phyloP scores from a whole-genome alignment of 2,113 vertebrate genomes.

The Tenebrosternarchus preto region DNA sequence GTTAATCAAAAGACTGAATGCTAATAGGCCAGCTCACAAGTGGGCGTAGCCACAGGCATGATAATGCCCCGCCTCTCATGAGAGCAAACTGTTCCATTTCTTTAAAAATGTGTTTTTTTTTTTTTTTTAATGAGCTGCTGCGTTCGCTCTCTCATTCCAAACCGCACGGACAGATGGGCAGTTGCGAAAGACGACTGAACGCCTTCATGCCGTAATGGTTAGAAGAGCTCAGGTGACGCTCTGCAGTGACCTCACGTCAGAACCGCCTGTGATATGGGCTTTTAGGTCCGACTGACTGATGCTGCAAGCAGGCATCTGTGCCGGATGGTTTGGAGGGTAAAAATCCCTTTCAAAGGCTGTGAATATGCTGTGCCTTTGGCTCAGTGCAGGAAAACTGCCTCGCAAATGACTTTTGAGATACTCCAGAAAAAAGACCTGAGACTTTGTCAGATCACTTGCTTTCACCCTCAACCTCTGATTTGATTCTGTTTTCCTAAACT shows the following conservation, averaged over 20 bases:
- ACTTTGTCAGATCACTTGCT: background rate
- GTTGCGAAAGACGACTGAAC: background rate
- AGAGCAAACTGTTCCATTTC: too few relatives aligned
- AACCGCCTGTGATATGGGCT: conserved; percentile 4
- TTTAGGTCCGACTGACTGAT: background rate
- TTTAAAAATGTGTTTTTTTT: too few relatives aligned
- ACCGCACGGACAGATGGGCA: too few relatives aligned
- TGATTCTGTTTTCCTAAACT: background rate
- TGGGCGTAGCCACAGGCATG: too few relatives aligned
- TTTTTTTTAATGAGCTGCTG: too few relatives aligned
- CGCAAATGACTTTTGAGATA: background rate
- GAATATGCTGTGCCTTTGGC: background rate
- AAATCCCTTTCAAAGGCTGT: conserved; percentile 6
- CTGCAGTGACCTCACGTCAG: background rate
- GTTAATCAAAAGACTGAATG: too few relatives aligned
- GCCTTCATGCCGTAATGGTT: background rate
- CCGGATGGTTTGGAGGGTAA: conserved; percentile 24
- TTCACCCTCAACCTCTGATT: background rate
- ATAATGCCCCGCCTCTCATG: too few relatives aligned
- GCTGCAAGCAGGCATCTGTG: background rate
- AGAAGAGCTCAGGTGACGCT: conserved; percentile 36
- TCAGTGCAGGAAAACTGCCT: background rate
- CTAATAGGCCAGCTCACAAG: too few relatives aligned
- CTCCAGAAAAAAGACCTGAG: background rate
- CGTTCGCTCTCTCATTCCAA: too few relatives aligned